phyloP scores from a whole-genome alignment of 2,888 invertebrate species.

The Hofmannophila pseudospretella region DNA sequence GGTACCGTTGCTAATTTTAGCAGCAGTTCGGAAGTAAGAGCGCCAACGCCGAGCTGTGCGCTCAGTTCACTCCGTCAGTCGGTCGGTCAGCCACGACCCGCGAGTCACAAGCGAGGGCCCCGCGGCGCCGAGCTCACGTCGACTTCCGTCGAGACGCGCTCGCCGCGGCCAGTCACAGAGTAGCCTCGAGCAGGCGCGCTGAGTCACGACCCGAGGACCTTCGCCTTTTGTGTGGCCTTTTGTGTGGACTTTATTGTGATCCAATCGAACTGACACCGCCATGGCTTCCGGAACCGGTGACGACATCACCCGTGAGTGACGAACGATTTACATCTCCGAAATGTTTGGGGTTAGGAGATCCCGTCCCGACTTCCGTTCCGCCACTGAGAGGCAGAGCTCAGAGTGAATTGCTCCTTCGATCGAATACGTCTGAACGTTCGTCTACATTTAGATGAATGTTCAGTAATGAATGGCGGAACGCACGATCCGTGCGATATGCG shows the following conservation, averaged over 20 bases:
- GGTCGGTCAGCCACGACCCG: too few relatives aligned
- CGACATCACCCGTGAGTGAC: conserved; percentile 10
- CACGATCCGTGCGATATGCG: background rate
- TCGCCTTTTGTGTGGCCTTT: conserved; percentile 24
- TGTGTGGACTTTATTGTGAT: conserved; percentile 27
- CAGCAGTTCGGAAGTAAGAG: too few relatives aligned
- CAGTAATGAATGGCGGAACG: background rate
- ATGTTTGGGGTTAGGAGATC: too few relatives aligned
- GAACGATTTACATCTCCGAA: too few relatives aligned
- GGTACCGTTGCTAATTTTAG: conserved; percentile 70
- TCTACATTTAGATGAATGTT: background rate
- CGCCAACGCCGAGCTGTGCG: too few relatives aligned
- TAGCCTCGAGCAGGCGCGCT: conserved; percentile 22
- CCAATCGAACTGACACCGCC: conserved; percentile 23
- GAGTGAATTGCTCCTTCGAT: too few relatives aligned
- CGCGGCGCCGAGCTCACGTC: conserved; percentile 52
- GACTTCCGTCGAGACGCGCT: conserved; percentile 6
- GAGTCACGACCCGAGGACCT: conserved; percentile 26
- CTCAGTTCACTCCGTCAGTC: too few relatives aligned
- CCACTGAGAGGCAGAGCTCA: too few relatives aligned
- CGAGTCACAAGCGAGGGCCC: conserved; percentile 37
- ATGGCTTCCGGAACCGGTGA: conserved; percentile 51
- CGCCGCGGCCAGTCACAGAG: conserved; percentile 14
- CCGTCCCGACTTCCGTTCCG: too few relatives aligned
- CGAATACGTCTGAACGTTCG: background rate